Conservation (phyloP, 2,797 vertebrate species). For the Parauchenoglanis punctatus region DNA sequence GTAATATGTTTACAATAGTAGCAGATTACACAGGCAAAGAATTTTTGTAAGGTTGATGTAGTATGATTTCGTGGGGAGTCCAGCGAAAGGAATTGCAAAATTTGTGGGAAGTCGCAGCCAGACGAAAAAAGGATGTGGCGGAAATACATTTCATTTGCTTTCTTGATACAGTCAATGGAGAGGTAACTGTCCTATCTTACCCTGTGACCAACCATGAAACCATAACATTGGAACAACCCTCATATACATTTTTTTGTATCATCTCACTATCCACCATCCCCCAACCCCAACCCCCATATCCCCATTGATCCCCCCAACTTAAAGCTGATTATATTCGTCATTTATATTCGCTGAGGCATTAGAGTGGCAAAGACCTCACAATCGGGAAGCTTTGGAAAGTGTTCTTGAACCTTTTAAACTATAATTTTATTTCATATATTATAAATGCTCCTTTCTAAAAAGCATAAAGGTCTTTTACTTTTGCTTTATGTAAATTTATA, state of each 20-base stretch:
- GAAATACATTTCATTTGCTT: constrained; percentile 2
- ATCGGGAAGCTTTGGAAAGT: background rate
- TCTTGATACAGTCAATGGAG: background rate
- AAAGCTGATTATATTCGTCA: constrained; percentile 23
- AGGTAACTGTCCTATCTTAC: background rate
- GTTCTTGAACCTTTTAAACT: background rate
- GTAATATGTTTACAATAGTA: background rate
- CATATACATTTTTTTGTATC: background rate
- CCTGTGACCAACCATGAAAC: background rate
- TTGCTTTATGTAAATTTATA: background rate
- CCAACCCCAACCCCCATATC: background rate
- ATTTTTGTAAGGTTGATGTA: background rate
- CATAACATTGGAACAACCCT: constrained; percentile 1
- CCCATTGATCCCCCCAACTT: background rate
- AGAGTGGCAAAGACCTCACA: background rate
- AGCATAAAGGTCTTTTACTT: background rate
- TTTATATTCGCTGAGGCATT: background rate
- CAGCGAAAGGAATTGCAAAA: background rate
- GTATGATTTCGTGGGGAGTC: background rate
- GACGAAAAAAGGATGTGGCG: background rate
- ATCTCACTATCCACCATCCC: background rate
- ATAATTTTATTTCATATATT: background rate
- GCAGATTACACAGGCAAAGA: too few relatives aligned
- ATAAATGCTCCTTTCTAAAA: background rate
- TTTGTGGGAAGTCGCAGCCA: background rate